Conservation (phyloP, 1,140 invertebrate genomes). For the Aphaenogaster ashmeadi region DNA sequence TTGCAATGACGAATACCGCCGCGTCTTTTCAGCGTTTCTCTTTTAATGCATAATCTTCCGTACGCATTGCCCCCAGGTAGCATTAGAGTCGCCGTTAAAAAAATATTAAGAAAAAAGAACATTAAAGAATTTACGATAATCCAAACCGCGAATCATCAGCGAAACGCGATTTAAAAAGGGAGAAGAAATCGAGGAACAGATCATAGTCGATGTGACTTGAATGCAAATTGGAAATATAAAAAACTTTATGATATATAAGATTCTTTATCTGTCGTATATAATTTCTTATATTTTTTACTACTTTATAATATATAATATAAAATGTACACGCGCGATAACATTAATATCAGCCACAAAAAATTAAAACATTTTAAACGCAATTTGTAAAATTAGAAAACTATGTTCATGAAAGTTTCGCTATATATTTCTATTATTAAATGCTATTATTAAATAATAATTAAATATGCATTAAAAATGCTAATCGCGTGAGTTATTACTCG, state of each 20-base stretch:
- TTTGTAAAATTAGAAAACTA: neutral
- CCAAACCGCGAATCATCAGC: neutral
- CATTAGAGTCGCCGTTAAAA: conserved; percentile 73
- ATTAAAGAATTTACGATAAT: conserved; percentile 65
- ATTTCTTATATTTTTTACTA: conserved; percentile 1
- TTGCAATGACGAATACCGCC: neutral
- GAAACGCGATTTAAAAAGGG: conserved; percentile 13
- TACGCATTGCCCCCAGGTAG: conserved; percentile 71
- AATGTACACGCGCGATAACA: neutral
- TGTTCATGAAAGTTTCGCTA: neutral
- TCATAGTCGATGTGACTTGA: neutral
- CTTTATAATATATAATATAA: neutral
- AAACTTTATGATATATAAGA: neutral
- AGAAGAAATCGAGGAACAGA: neutral
- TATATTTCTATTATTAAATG: neutral
- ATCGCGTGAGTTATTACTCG: neutral
- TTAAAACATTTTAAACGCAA: neutral
- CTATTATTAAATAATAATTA: neutral
- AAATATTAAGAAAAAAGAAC: conserved; percentile 65
- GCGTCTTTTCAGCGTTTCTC: conserved; percentile 23
- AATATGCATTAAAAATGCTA: neutral
- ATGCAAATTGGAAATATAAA: neutral
- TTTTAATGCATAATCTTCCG: conserved; percentile 66
- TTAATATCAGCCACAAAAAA: neutral
- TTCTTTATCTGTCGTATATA: neutral